Conservation (phyloP, 2,113 vertebrate genomes). For the Passer montanus region DNA sequence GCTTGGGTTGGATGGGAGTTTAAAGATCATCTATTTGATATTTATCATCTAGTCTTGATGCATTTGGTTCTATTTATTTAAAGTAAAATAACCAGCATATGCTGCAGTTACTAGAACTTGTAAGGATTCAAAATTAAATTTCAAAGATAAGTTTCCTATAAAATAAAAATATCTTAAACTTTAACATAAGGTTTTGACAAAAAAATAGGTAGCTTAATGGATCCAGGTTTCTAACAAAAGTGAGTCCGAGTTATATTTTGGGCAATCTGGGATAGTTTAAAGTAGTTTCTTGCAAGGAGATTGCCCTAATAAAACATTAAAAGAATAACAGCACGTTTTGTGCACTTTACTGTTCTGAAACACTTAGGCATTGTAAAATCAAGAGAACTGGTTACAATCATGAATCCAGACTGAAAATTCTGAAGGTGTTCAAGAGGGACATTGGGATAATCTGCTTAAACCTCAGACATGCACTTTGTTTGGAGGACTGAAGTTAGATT, state of each 20-base stretch:
- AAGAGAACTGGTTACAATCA: not conserved
- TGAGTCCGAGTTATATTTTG: not conserved
- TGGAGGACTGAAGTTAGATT: not conserved
- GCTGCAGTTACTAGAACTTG: not conserved
- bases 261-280: not conserved
- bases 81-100: not conserved
- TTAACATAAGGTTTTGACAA: not conserved
- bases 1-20: not conserved
- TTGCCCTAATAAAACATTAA: not conserved
- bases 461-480: not conserved
- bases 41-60: not conserved
- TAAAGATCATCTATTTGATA: not conserved
- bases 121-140: conserved; percentile 6
- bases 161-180: not conserved
- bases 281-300: not conserved
- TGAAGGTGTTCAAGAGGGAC: not conserved
- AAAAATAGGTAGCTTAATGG: not conserved
- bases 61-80: not conserved
- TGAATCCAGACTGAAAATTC: not conserved
- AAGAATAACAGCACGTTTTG: not conserved
- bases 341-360: not conserved
- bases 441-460: not conserved
- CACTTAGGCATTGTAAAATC: not conserved
- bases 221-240: not conserved
- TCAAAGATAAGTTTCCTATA: not conserved